Base-by-base conservation (phyloP, 1,140 invertebrate species). In the Antheraea mylitta region DNA sequence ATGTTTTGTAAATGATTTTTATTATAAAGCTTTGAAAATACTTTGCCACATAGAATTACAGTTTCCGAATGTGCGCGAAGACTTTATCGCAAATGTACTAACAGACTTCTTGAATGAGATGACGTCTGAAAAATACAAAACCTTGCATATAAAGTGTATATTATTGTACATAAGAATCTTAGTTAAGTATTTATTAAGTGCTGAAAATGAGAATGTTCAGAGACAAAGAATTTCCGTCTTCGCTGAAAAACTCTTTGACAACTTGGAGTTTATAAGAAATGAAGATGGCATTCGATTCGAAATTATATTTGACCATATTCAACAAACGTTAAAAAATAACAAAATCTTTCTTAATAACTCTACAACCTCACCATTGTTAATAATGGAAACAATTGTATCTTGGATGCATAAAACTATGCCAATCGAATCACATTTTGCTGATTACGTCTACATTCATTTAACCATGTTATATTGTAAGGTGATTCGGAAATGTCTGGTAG, bases 381-480 rank as follows among this genome's bases (percentile, higher is more conserved):
- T 85, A 7, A 75, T 86, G 42, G 74, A 86, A 68, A 74, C 59
- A 58, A 59, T 87, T 22, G 64, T 80, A 3, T 64, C 58, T 16
- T 78, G 77, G 58, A 65, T 87, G 60, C 75, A 72, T 5, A 72
- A 70, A 36, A 18, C 78, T 38, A 63, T 85, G 18, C 74, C 81
- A 0, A 72, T 78, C n/a, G 76, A 81, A 38, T 64, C 72, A 48
- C 71, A 81, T 68, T 82, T 87, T 16, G 58, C 64, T 11, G 69
- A 38, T 37, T 89, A 85, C 59, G 72, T 78, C 0, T 62, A 73
- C 18, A 76, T 89, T 30, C 82, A 87, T 66, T 70, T 83, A n/a
- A 83, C 76, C 19, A 83, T 86, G 76, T 61, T 83, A 13, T 89
- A 85, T 68, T 83, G 69, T 36, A 81, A 80, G 36, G 68, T 82